Percentiles rank a stretch among this genome's conserved stretches.
These are phyloP conservation scores for Coturnix japonica DNA, from an alignment of 2,113 vertebrate species.

Conservation along the genomic window DNA sequence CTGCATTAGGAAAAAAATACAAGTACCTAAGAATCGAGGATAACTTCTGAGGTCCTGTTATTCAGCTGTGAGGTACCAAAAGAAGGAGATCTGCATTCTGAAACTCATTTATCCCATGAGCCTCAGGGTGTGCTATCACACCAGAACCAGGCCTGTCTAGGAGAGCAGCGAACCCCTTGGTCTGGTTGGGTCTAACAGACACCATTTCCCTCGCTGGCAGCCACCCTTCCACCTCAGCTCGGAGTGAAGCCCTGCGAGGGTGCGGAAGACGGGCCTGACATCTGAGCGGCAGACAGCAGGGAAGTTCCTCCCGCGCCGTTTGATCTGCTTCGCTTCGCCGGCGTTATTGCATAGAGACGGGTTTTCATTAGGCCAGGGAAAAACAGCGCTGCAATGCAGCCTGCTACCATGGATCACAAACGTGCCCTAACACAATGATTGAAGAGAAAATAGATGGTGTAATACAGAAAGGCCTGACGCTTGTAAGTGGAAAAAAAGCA, in stretches of 20 bases:
- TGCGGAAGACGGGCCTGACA: conserved; percentile 17
- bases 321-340: background rate
- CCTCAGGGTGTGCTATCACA: background rate
- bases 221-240: conserved; percentile 29
- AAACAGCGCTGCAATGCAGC: background rate
- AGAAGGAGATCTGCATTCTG: conserved; percentile 34
- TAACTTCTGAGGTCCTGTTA: background rate
- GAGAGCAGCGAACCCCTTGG: background rate
- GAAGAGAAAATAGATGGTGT: conserved; percentile 73
- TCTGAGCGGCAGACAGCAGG: conserved; percentile 55
- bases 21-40: conserved; percentile 56
- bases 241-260: conserved; percentile 27
- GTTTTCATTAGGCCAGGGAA: conserved; percentile 53
- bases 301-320: conserved; percentile 56
- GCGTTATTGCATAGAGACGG: conserved; percentile 23
- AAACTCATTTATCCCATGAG: background rate
- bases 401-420: conserved; percentile 49
- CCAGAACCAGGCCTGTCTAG: background rate
- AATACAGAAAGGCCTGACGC: conserved; percentile 67
- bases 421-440: conserved; percentile 6
- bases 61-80: background rate
- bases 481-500: conserved; percentile 75
- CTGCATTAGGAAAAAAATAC: conserved; percentile 16
- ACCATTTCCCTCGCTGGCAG: background rate
- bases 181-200: background rate